Conservation (phyloP, 1,140 invertebrate species). For the Meloidogyne hapla region DNA sequence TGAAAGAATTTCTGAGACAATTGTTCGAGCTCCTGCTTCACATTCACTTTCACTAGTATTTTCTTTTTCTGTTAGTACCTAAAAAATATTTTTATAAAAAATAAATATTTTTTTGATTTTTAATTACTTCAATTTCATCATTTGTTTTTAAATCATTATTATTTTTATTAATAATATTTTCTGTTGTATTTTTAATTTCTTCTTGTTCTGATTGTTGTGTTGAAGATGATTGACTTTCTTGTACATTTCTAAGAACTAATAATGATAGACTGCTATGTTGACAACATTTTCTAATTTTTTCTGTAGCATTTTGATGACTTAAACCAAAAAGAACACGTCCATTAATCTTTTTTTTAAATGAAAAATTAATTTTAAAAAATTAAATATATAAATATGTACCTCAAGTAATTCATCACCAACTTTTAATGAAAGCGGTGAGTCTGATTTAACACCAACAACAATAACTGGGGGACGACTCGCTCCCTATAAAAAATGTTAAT, state of each 20-base stretch:
- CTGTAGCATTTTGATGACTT: conserved; percentile 54
- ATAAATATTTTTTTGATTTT: not conserved
- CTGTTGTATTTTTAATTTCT: not conserved
- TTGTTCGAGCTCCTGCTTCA: conserved; percentile 14
- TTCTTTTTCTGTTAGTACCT: not conserved
- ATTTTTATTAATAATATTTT: not conserved
- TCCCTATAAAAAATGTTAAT: conserved; percentile 72
- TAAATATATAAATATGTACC: conserved; percentile 68
- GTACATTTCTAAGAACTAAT: conserved; percentile 45
- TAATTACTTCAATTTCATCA: not conserved
- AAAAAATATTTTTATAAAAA: conserved; percentile 1
- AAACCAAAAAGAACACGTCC: conserved; percentile 58
- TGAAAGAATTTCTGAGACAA: conserved; percentile 23
- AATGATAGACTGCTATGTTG: conserved; percentile 53
- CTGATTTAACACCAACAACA: conserved; percentile 87
- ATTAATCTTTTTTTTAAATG: conserved; percentile 49
- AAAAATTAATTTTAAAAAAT: not conserved
- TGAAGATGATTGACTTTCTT: not conserved
- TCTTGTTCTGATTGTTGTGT: not conserved
- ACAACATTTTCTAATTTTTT: conserved; percentile 59
- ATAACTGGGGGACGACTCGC: conserved; percentile 72
- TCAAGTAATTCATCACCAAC: conserved; percentile 94
- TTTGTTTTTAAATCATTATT: not conserved
- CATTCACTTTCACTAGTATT: conserved; percentile 8
- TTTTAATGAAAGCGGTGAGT: conserved; percentile 78